A percentile compares a stretch with the other conserved stretches of the same genome.
Conservation (phyloP, 2,113 vertebrate genomes). For the Toxotes jaculatrix region DNA sequence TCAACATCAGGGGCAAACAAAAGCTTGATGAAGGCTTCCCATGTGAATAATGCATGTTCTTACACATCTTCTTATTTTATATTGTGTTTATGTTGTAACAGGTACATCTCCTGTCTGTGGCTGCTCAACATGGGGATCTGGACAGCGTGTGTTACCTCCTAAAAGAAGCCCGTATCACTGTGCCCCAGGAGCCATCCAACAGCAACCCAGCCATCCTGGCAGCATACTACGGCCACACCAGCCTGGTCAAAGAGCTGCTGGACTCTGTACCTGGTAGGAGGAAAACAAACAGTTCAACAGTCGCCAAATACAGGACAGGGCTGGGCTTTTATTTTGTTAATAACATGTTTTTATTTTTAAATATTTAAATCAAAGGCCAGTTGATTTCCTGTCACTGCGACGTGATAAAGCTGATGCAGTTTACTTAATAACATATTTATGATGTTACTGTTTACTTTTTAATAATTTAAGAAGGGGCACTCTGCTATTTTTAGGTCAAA, state of each 20-base stretch:
- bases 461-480: neutral
- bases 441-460: neutral
- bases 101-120: slow-evolving; percentile 83
- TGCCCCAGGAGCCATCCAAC: slow-evolving; percentile 87
- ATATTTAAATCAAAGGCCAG: neutral
- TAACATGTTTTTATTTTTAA: neutral
- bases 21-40: neutral
- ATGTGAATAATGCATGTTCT: neutral
- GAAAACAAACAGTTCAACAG: neutral
- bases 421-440: neutral
- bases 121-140: slow-evolving; percentile 88
- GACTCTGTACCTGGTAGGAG: slow-evolving; percentile 88
- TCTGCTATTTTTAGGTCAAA: neutral
- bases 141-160: slow-evolving; percentile 89
- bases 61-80: neutral
- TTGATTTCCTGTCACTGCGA: neutral
- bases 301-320: neutral
- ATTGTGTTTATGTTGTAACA: slow-evolving; percentile 29
- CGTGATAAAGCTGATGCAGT: neutral
- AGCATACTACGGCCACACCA: slow-evolving; percentile 86
- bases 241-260: slow-evolving; percentile 88
- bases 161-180: slow-evolving; percentile 80
- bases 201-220: slow-evolving; percentile 91
- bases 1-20: neutral
- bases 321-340: neutral